phyloP scores from a whole-genome alignment of 1,140 invertebrate species.

The Thaumatotibia leucotreta region DNA sequence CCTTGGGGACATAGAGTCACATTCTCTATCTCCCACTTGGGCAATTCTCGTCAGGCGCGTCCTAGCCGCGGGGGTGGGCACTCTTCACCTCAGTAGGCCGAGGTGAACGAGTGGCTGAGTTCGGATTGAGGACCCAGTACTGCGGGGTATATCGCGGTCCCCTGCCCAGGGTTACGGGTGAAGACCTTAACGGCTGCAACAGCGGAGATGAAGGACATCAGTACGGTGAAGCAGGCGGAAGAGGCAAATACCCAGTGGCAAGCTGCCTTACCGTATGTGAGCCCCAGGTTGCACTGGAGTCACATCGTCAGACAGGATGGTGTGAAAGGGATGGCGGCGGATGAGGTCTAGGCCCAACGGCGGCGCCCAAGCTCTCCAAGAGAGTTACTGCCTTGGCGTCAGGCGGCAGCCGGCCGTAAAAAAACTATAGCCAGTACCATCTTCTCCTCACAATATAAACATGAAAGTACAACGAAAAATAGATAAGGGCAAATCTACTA shows the following conservation, averaged over 20 bases:
- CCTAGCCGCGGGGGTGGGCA: neutral
- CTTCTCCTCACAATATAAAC: no score
- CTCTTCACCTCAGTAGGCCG: constrained; percentile 2
- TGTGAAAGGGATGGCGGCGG: neutral
- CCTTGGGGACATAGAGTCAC: constrained; percentile 1
- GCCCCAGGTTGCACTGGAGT: neutral
- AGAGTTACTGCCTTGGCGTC: no score
- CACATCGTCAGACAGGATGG: neutral
- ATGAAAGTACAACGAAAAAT: no score
- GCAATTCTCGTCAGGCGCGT: constrained; percentile 6
- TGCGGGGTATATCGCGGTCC: neutral
- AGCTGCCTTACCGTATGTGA: neutral
- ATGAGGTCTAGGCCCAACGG: neutral
- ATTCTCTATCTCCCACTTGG: no score
- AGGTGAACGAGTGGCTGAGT: neutral
- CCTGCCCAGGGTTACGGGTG: no score
- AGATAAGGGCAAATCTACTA: neutral
- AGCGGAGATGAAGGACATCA: no score
- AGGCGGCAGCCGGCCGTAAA: no score
- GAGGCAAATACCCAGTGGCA: neutral
- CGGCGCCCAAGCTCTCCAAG: no score
- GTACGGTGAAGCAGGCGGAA: no score
- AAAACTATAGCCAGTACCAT: no score
- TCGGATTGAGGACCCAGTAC: neutral
- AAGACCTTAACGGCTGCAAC: no score